Evolutionary conservation across 2,797 vertebrate species (phyloP).

Genomic region (Ctenochaetus hawaiiensis): DNA sequence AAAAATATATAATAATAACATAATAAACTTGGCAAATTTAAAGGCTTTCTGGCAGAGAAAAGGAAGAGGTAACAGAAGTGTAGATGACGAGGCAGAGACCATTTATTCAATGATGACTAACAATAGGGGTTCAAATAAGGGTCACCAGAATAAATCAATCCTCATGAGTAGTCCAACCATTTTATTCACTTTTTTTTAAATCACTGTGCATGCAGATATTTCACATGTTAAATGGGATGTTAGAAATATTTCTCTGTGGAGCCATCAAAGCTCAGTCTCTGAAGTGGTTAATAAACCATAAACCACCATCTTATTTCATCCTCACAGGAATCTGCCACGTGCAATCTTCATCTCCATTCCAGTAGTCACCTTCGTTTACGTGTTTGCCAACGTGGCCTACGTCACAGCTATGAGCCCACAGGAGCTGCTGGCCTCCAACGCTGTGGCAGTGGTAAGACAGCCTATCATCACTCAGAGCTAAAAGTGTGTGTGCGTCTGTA

Average conservation of each 20-base stretch:
- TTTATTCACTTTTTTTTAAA: neutral
- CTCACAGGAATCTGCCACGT: constrained; percentile 87
- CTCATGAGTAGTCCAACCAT: too few relatives aligned
- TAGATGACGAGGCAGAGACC: neutral
- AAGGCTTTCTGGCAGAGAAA: neutral
- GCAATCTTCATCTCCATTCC: constrained; percentile 92
- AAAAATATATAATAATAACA: neutral
- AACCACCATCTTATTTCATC: constrained; percentile 1
- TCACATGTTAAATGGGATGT: neutral
- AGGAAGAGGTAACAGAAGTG: too few relatives aligned
- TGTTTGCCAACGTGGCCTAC: constrained; percentile 90
- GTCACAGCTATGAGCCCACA: constrained; percentile 90
- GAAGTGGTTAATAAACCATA: neutral
- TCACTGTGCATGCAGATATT: neutral
- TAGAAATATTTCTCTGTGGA: neutral
- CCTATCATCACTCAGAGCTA: neutral
- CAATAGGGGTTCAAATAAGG: neutral
- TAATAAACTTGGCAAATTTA: neutral
- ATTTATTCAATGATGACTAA: too few relatives aligned
- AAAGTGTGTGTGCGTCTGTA: neutral
- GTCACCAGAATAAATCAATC: too few relatives aligned
- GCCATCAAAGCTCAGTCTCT: neutral
- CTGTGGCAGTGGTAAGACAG: constrained; percentile 88
- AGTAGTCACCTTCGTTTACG: constrained; percentile 90
- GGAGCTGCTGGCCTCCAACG: constrained; percentile 89